phyloP scores from a whole-genome alignment of 2,113 vertebrate genomes.

The Muntiacus reevesi region DNA sequence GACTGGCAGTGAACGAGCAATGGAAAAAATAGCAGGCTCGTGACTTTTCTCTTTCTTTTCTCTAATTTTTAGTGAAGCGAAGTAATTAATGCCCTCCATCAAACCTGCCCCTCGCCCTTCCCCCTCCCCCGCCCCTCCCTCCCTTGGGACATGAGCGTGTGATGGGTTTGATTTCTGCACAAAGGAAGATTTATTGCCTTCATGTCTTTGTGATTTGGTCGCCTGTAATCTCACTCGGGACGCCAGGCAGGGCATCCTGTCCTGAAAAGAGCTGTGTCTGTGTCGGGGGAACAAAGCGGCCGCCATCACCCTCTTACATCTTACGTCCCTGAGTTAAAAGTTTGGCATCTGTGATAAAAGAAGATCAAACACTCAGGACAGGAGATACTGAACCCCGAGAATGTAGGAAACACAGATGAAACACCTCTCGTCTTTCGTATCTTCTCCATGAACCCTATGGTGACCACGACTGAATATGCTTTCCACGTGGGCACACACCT shows the following conservation, averaged over 20 bases:
- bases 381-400: background rate
- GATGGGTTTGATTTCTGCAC: background rate
- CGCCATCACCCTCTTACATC: background rate
- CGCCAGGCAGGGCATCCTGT: background rate
- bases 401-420: background rate
- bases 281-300: background rate
- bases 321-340: background rate
- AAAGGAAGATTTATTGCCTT: slow-evolving; percentile 40
- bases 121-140: background rate
- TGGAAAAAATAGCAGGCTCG: background rate
- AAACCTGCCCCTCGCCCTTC: background rate
- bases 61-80: background rate
- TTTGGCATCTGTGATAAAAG: background rate
- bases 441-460: background rate
- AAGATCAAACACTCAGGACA: background rate
- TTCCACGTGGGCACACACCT: background rate
- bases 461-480: background rate
- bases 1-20: background rate
- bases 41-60: background rate
- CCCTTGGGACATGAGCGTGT: background rate
- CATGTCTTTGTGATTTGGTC: background rate
- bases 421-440: accelerated
- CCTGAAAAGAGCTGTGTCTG: background rate
- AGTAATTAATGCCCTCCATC: background rate
- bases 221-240: background rate